Evolutionary conservation across 2,888 invertebrate genomes (phyloP).

Genomic region (Villa cingulata): DNA sequence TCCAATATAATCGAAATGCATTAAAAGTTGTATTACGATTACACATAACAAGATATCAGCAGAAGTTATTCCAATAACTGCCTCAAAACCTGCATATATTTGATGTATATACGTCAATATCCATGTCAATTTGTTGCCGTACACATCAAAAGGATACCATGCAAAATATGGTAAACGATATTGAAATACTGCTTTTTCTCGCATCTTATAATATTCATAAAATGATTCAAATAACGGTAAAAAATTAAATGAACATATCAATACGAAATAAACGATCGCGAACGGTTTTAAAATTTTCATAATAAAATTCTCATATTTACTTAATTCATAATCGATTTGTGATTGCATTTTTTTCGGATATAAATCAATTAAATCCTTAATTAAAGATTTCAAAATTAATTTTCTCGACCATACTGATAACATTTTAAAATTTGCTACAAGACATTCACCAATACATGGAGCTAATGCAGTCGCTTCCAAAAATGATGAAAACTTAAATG

Average conservation of each 20-base stretch:
- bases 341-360: conserved; percentile 19
- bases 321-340: conserved; percentile 16
- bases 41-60: conserved; percentile 27
- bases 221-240: conserved; percentile 8
- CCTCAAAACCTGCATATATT: conserved; percentile 21
- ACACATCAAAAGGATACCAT: conserved; percentile 14
- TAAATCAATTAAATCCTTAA: conserved; percentile 18
- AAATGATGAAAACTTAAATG: conserved; percentile 23
- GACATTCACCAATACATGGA: conserved; percentile 21
- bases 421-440: conserved; percentile 25
- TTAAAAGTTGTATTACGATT: conserved; percentile 25
- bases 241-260: conserved; percentile 28
- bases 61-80: conserved; percentile 23
- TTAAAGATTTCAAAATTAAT: conserved; percentile 17
- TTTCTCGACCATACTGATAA: conserved; percentile 20
- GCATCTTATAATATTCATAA: conserved; percentile 5
- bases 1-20: conserved; percentile 26
- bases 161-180: conserved; percentile 13
- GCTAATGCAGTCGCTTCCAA: conserved; percentile 25
- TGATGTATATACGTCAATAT: conserved; percentile 21
- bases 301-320: conserved; percentile 15
- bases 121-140: conserved; percentile 15
- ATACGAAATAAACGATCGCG: conserved; percentile 19
- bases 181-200: conserved; percentile 2
- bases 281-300: conserved; percentile 20